A percentile compares a stretch with the other conserved stretches of the same genome.
phyloP scores from a whole-genome alignment of 1,140 invertebrate species.

The Teleogryllus occipitalis region DNA sequence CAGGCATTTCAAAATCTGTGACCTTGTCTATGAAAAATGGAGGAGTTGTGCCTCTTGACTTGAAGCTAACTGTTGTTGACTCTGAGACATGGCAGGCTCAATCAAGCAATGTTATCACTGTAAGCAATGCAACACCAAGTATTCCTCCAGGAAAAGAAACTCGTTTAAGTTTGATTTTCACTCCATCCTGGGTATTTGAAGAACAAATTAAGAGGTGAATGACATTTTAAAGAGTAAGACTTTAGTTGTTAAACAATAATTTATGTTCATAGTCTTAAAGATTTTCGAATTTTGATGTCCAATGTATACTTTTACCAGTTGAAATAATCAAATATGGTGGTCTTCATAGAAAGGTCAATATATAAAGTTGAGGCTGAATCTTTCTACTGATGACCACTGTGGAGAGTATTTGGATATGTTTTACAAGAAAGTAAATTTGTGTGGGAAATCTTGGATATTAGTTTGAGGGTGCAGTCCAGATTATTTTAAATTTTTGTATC shows the following conservation, averaged over 20 bases:
- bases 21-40: neutral
- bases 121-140: neutral
- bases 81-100: neutral
- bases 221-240: neutral
- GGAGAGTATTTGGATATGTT: too few species aligned
- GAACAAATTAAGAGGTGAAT: neutral
- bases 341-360: neutral
- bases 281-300: neutral
- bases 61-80: neutral
- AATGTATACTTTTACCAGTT: neutral
- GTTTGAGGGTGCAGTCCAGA: too few species aligned
- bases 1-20: neutral
- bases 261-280: too few species aligned
- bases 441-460: too few species aligned
- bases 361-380: neutral
- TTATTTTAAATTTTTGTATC: too few species aligned
- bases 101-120: neutral
- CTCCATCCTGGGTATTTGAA: neutral
- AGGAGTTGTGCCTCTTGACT: neutral
- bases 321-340: neutral
- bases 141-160: neutral
- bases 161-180: neutral
- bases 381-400: too few species aligned
- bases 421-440: too few species aligned
- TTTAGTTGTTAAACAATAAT: too few species aligned